Conservation (phyloP, 2,113 vertebrate species). For the Caranx melampygus region DNA sequence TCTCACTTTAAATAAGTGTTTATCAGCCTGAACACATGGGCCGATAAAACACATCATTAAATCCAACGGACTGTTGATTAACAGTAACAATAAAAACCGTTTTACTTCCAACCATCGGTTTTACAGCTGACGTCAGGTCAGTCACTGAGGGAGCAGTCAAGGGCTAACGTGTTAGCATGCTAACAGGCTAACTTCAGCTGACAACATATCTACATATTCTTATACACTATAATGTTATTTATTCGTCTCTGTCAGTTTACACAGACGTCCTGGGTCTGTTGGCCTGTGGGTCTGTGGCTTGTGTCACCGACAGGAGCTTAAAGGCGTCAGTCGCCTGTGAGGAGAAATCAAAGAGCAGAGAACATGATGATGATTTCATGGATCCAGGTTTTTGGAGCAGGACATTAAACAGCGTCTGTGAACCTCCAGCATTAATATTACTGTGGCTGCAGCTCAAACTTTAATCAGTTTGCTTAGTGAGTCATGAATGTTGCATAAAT, state of each 20-base stretch:
- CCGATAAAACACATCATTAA: too few relatives aligned
- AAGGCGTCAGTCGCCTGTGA: background rate
- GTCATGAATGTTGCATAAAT: background rate
- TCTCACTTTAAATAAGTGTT: background rate
- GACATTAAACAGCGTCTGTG: background rate
- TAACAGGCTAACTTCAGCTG: too few relatives aligned
- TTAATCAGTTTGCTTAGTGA: background rate
- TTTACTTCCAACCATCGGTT: too few relatives aligned
- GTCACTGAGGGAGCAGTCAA: too few relatives aligned
- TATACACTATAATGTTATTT: too few relatives aligned
- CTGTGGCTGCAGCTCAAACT: background rate
- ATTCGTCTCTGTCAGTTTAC: too few relatives aligned
- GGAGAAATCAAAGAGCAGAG: background rate
- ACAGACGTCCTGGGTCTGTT: background rate
- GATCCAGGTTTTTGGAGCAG: background rate
- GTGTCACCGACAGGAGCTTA: background rate
- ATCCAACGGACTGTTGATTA: too few relatives aligned
- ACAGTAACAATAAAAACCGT: too few relatives aligned
- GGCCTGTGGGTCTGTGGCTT: too few relatives aligned
- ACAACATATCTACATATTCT: too few relatives aligned
- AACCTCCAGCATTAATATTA: background rate
- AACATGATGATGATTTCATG: background rate
- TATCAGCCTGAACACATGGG: background rate
- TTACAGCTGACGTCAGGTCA: too few relatives aligned
- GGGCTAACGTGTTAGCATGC: too few relatives aligned